A percentile compares a stretch with the other conserved stretches of the same genome.
phyloP scores from a whole-genome alignment of 2,888 invertebrate species.

The Slavum lentiscoides region DNA sequence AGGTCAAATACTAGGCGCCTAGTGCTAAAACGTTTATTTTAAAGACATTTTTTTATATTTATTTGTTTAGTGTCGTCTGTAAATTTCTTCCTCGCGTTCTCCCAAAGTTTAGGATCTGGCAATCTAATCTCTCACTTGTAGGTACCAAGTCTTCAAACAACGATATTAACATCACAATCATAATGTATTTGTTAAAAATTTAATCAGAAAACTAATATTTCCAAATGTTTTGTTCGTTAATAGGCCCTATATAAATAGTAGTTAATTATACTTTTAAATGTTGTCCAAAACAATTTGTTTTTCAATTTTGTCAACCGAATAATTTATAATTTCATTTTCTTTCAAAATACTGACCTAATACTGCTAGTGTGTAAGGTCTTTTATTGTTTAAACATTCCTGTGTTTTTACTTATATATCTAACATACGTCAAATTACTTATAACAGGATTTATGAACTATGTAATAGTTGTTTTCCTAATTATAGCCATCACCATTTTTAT shows the following conservation, averaged over 20 bases:
- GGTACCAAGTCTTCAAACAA: no score
- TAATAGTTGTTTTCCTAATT: neutral
- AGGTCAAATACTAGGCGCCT: neutral
- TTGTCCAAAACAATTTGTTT: neutral
- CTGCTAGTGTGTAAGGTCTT: neutral
- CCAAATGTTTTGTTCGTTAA: no score
- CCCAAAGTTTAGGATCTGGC: no score
- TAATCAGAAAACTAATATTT: no score
- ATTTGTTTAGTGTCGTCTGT: no score
- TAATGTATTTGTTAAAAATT: no score
- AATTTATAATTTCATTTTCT: neutral
- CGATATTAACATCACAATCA: no score
- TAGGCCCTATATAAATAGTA: no score
- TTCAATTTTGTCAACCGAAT: neutral
- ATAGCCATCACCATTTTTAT: neutral
- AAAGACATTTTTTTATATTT: no score
- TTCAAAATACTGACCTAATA: neutral
- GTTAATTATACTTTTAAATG: no score
- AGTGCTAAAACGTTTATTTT: neutral
- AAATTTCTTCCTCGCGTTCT: no score
- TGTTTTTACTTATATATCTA: neutral
- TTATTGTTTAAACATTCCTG: neutral
- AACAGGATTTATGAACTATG: slow-evolving; percentile 1
- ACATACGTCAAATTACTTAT: neutral
- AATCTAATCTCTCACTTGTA: no score